phyloP scores from a whole-genome alignment of 2,113 vertebrate genomes.

The Meriones unguiculatus region DNA sequence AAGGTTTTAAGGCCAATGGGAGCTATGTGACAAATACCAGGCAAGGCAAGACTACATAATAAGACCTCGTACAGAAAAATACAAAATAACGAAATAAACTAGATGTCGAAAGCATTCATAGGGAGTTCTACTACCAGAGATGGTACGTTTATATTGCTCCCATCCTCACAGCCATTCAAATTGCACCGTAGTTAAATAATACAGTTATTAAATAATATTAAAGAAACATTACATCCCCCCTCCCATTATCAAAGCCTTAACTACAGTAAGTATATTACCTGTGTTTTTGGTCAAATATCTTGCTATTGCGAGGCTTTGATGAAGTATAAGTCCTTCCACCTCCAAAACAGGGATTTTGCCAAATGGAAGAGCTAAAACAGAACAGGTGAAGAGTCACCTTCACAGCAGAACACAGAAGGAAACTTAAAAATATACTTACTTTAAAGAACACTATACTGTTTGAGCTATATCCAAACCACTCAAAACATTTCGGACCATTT shows the following conservation, averaged over 20 bases:
- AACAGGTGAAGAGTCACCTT: constrained; percentile 17
- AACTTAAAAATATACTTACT: background rate
- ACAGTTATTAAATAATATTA: background rate
- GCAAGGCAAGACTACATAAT: background rate
- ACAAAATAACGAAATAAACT: background rate
- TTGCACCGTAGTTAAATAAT: background rate
- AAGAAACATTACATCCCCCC: background rate
- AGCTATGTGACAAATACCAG: background rate
- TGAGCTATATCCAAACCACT: background rate
- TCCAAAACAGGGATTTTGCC: constrained; percentile 88
- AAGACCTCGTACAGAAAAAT: background rate
- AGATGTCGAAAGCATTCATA: background rate
- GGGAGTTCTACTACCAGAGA: background rate
- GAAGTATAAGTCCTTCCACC: constrained; percentile 84
- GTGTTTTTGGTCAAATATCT: constrained; percentile 88
- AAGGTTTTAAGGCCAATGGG: background rate
- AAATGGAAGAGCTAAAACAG: constrained; percentile 85
- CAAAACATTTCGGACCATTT: background rate
- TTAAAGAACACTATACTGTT: background rate
- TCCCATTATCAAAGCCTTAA: constrained; percentile 30
- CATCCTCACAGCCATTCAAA: background rate
- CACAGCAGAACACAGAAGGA: background rate
- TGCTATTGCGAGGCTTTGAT: constrained; percentile 90
- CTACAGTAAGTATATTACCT: constrained; percentile 80
- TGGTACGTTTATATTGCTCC: background rate